Base-by-base conservation (phyloP, 2,113 vertebrate genomes). In the Coracopsis vasa region DNA sequence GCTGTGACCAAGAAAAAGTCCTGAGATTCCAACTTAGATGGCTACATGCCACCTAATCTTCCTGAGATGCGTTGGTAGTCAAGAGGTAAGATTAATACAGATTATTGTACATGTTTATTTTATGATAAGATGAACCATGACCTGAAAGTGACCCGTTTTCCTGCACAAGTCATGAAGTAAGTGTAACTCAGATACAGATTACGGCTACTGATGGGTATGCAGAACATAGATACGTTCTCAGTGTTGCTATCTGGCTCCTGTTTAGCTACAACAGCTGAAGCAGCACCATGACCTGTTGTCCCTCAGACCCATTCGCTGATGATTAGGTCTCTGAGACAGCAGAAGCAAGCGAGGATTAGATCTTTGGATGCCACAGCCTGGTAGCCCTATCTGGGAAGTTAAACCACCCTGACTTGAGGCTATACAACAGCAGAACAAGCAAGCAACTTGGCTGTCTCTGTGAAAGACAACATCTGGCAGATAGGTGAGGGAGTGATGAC, bases 191-290 rank as follows among this genome's bases (percentile, higher is more conserved):
- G 39, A 51, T 3, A 11, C 6, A 78, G n/a, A 53, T 60, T 60
- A n/a, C 33, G 27, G 67, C n/a, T 62, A 21, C 27, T 45, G 37
- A 11, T 72, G 48, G 13, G 6, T 41, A 8, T 33, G 31, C 6
- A 80, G 67, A 58, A 16, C 35, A 58, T 5, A 64, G 13, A 11
- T 16, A 25, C 0, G 0, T 69, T 62, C 53, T 69, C 44, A n/a
- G 39, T 27, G 13, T 4, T 62, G 47, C 21, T 23, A 78, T 6
- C 23, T 87, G 11, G 8, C 58, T 77, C 42, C 45, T 3, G 0
- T 60, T 74, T 50, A 50, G 7, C 54, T 65, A 8, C 41, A 62
- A 20, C 6, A 35, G 50, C 35, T 69, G 66, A 75, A 82, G 71
- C 11, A 5, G 0, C 48, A 33, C 21, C 10, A 10, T 41, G 31